A percentile compares a stretch with the other conserved stretches of the same genome.
phyloP scores from a whole-genome alignment of 92 coral and sea anemone species.

The Anthopleura xanthogrammica region DNA sequence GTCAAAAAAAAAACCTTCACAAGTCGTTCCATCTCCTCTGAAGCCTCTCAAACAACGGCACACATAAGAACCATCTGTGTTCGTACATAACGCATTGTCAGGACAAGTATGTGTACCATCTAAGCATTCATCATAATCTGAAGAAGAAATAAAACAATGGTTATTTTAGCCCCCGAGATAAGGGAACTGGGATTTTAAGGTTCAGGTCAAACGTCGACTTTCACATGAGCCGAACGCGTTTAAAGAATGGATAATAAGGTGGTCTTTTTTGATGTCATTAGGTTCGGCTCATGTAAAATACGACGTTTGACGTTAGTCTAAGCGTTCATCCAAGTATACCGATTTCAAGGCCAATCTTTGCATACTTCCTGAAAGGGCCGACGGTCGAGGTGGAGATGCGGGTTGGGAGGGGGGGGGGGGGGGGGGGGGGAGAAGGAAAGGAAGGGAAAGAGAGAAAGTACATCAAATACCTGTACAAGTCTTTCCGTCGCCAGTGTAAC shows the following conservation, averaged over 20 bases:
- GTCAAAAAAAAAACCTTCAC: constrained; percentile 31
- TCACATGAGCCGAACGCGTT: too few relatives aligned
- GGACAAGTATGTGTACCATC: neutral
- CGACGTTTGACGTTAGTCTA: too few relatives aligned
- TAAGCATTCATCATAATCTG: constrained; percentile 11
- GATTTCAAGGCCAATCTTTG: too few relatives aligned
- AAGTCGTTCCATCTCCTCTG: constrained; percentile 49
- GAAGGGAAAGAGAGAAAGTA: neutral
- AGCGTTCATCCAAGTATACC: too few relatives aligned
- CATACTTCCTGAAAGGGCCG: too few relatives aligned
- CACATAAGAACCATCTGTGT: constrained; percentile 53
- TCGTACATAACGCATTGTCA: constrained; percentile 35
- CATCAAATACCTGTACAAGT: constrained; percentile 50
- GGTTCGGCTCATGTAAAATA: too few relatives aligned
- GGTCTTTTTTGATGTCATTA: too few relatives aligned
- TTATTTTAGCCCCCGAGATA: neutral
- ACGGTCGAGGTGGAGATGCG: neutral
- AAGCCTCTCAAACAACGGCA: constrained; percentile 57
- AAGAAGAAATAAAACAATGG: neutral
- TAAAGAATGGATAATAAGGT: too few relatives aligned
- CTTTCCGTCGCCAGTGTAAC: constrained; percentile 76
- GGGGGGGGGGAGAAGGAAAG: neutral
- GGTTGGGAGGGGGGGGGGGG: neutral
- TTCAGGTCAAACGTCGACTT: too few relatives aligned
- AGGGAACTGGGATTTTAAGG: neutral